phyloP scores from a whole-genome alignment of 2,888 invertebrate genomes.

The Dinocampus coccinellae region DNA sequence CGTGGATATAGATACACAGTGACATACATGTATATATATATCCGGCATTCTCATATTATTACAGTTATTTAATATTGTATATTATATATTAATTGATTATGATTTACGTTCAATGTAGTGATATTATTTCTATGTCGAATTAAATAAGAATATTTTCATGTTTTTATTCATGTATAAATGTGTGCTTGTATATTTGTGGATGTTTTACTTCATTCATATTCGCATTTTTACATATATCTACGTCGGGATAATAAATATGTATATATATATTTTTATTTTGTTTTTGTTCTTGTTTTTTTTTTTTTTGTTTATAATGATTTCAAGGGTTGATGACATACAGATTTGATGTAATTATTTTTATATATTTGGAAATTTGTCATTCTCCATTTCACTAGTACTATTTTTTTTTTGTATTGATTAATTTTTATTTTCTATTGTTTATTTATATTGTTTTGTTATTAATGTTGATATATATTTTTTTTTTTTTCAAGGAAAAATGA shows the following conservation, averaged over 20 bases:
- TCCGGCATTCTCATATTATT: slow-evolving; percentile 43
- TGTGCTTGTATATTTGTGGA: too few species aligned
- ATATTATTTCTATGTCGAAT: not conserved
- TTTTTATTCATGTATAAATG: slow-evolving; percentile 13
- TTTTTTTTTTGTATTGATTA: not conserved
- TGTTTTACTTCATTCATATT: not conserved
- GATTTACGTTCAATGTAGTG: not conserved
- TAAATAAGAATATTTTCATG: not conserved
- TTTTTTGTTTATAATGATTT: not conserved
- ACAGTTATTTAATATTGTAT: slow-evolving; percentile 20
- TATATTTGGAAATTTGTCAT: not conserved
- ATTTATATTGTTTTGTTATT: too few species aligned
- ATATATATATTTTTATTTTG: not conserved
- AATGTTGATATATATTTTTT: too few species aligned
- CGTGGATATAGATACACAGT: slow-evolving; percentile 55
- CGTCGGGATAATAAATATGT: not conserved
- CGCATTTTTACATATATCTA: not conserved
- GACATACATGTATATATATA: slow-evolving; percentile 36
- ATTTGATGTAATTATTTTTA: not conserved
- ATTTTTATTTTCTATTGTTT: too few species aligned
- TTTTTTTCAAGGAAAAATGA: too few species aligned
- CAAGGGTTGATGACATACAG: not conserved
- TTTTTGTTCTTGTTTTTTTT: too few species aligned
- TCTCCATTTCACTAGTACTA: not conserved
- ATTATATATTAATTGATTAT: not conserved